Base-by-base conservation (phyloP, 2,113 vertebrate species). In the Pangasianodon gigas region DNA sequence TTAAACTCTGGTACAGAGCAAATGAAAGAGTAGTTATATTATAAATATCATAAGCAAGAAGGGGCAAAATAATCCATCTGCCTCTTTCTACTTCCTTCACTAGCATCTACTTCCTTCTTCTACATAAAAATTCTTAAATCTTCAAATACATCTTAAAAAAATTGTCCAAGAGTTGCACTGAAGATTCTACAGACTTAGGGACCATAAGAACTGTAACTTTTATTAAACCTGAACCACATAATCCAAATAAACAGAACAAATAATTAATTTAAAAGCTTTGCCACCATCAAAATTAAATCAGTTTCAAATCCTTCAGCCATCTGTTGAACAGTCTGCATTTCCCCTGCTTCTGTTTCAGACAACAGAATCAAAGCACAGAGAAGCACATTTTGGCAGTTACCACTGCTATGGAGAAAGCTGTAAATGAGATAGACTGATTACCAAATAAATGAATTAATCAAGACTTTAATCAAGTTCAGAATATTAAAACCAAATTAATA, bases 251-350 rank as follows among this genome's bases (percentile, higher is more conserved):
- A 51, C 29, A 32, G 7, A 60, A 32, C 74, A 62, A 60, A 80
- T 81, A 88, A 62, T 81, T 24, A 67, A 41, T 81, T 46, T 37
- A 88, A 67, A 37, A 80, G 24, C 52, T 46, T 62, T 4, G 10
- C 4, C 87, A 67, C 6, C 19, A 82, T 69, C 11, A 54, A 88
- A 52, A 81, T 67, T 52, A 80, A 62, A 87, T 87, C 37, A 87
- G 21, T 48, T 88, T 65, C 11, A 51, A 81, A 52, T 82, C 44
- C 58, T 65, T 51, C 32, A 82, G 79, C 77, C 60, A 82, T 88
- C 87, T 82, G 79, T 88, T 69, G 62, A 51, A 88, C 60, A 88
- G 77, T 29, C 58, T 41, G n/a, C n/a, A 82, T 21, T 29, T 52
- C 21, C 51, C 44, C 75, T 80, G 24, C 87, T 54, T 69, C 46